Percentiles rank a stretch among this genome's conserved stretches.
Conservation (phyloP, 2,113 vertebrate genomes). For the Aphelocoma coerulescens region DNA sequence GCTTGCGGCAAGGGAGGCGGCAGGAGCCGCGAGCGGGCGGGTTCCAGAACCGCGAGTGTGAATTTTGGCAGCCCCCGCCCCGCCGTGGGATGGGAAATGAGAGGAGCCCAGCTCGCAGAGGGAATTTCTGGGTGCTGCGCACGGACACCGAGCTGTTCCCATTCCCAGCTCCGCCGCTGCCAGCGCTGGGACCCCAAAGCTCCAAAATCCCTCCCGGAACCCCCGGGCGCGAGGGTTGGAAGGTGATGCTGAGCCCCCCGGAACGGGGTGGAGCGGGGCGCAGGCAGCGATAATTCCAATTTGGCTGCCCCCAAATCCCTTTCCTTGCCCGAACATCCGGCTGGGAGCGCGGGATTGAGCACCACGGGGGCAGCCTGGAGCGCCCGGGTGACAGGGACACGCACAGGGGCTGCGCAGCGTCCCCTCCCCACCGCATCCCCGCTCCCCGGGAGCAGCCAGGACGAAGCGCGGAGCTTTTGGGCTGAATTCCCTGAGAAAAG, state of each 20-base stretch:
- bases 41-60: not conserved
- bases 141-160: accelerated
- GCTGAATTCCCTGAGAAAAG: not conserved
- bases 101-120: accelerated
- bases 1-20: not conserved
- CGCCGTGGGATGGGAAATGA: accelerated
- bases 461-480: not conserved
- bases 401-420: accelerated
- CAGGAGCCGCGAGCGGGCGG: not conserved
- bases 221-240: accelerated
- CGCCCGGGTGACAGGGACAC: not conserved
- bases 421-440: not conserved
- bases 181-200: not conserved
- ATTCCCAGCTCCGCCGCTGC: accelerated
- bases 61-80: not conserved
- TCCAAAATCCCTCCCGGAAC: accelerated
- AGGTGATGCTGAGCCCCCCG: accelerated
- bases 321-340: not conserved
- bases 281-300: accelerated
- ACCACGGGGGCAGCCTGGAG: accelerated
- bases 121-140: accelerated
- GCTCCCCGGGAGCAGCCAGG: not conserved
- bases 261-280: accelerated
- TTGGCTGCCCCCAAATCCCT: accelerated
- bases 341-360: accelerated